Conservation (phyloP, 2,888 invertebrate genomes). For the Junonia oenone region DNA sequence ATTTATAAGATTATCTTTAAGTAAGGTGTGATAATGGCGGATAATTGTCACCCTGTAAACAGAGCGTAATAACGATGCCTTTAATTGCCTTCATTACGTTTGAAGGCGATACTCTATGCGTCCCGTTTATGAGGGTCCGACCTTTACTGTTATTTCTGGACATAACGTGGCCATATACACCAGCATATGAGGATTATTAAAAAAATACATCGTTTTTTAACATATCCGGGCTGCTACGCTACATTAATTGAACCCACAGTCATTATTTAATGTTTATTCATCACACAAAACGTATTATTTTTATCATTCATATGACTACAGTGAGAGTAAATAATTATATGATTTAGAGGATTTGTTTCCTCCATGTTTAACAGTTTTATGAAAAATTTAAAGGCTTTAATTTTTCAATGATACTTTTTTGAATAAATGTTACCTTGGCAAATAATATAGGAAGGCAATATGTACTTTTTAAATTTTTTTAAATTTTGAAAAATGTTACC, state of each 20-base stretch:
- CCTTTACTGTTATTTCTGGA: slow-evolving; percentile 16
- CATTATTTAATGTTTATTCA: slow-evolving; percentile 2
- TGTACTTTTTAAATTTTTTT: too few species aligned
- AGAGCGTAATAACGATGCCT: slow-evolving; percentile 14
- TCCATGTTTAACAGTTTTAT: too few species aligned
- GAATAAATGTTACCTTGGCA: too few species aligned
- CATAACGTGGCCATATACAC: neutral
- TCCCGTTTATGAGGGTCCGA: slow-evolving; percentile 24
- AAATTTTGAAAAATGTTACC: too few species aligned
- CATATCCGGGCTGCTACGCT: neutral
- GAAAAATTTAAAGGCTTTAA: too few species aligned
- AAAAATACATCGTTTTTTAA: neutral
- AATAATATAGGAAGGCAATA: too few species aligned
- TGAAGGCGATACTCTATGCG: slow-evolving; percentile 21
- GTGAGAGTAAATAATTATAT: too few species aligned
- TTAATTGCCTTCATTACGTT: slow-evolving; percentile 26
- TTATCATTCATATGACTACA: too few species aligned
- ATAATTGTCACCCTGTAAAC: slow-evolving; percentile 10
- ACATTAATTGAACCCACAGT: slow-evolving; percentile 1
- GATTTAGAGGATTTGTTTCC: too few species aligned
- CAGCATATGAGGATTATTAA: neutral
- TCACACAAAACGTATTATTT: too few species aligned
- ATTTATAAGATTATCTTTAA: neutral
- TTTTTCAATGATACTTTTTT: too few species aligned
- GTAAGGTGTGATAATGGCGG: neutral